phyloP scores from a whole-genome alignment of 1,140 invertebrate genomes.

The Drosophila kohkoa region DNA sequence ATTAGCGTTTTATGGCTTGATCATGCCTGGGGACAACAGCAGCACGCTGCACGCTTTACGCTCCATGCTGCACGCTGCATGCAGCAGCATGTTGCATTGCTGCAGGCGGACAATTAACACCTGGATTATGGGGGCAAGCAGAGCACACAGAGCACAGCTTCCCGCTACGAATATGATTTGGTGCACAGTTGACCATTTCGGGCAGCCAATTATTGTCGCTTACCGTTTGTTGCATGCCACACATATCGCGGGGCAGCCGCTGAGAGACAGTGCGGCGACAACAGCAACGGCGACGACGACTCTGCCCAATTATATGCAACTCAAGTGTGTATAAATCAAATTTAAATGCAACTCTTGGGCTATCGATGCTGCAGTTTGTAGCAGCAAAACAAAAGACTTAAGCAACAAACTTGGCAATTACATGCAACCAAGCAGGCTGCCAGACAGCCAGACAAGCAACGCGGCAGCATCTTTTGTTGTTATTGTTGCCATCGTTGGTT shows the following conservation, averaged over 20 bases:
- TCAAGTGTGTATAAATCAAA: conserved; percentile 78
- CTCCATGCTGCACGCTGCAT: neutral
- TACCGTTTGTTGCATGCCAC: conserved; percentile 4
- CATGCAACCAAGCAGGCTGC: conserved; percentile 52
- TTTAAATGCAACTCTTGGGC: conserved; percentile 70
- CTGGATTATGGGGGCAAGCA: conserved; percentile 22
- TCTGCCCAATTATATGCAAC: conserved; percentile 74
- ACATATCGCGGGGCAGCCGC: conserved; percentile 12
- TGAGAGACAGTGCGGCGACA: conserved; percentile 50
- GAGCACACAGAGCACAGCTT: conserved; percentile 5
- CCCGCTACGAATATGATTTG: conserved; percentile 51
- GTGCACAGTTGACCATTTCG: conserved; percentile 26
- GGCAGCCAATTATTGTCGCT: conserved; percentile 51
- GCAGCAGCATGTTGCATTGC: conserved; percentile 35
- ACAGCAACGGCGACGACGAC: conserved; percentile 46
- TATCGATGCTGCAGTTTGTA: conserved; percentile 45
- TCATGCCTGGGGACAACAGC: conserved; percentile 45
- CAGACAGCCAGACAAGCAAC: conserved; percentile 5
- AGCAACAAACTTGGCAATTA: conserved; percentile 83
- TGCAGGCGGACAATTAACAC: conserved; percentile 51
- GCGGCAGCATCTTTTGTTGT: conserved; percentile 69
- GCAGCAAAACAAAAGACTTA: conserved; percentile 79
- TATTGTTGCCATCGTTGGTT: conserved; percentile 54
- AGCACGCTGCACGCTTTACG: neutral
- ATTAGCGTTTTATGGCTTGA: conserved; percentile 54